phyloP scores from a whole-genome alignment of 2,888 invertebrate genomes.

The Tetranychus truncatus region DNA sequence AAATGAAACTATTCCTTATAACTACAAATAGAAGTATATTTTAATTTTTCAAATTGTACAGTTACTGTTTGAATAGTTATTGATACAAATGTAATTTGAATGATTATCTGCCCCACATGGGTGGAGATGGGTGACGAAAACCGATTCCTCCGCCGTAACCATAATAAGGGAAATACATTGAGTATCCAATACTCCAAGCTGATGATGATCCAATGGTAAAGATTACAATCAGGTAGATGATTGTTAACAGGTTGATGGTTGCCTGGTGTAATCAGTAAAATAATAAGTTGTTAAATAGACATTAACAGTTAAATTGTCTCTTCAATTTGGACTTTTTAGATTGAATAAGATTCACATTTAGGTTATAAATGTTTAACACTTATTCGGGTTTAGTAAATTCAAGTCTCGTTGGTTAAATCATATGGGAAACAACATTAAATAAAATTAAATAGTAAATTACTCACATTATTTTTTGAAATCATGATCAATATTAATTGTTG shows the following conservation, averaged over 20 bases:
- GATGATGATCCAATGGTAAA: background rate
- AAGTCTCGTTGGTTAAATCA: no score
- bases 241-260: background rate
- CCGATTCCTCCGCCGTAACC: slow-evolving; percentile 9
- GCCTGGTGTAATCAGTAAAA: background rate
- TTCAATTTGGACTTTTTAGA: no score
- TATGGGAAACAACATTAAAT: background rate
- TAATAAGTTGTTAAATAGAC: no score
- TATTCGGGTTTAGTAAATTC: no score
- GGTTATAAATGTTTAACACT: no score
- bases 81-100: background rate
- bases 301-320: background rate
- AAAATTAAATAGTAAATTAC: background rate
- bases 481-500: background rate
- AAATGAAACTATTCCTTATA: no score
- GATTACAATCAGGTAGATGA: background rate
- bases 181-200: background rate
- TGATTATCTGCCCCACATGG: background rate
- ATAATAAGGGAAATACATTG: slow-evolving; percentile 1
- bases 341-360: no score
- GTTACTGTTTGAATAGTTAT: background rate
- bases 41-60: background rate
- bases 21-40: background rate
- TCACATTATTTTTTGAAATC: background rate
- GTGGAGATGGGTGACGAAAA: slow-evolving; percentile 1